Percentiles rank a stretch among this genome's conserved stretches.
These are phyloP conservation scores for Psittacus erithacus DNA, from an alignment of 2,113 vertebrate species.

Conservation along the genomic window DNA sequence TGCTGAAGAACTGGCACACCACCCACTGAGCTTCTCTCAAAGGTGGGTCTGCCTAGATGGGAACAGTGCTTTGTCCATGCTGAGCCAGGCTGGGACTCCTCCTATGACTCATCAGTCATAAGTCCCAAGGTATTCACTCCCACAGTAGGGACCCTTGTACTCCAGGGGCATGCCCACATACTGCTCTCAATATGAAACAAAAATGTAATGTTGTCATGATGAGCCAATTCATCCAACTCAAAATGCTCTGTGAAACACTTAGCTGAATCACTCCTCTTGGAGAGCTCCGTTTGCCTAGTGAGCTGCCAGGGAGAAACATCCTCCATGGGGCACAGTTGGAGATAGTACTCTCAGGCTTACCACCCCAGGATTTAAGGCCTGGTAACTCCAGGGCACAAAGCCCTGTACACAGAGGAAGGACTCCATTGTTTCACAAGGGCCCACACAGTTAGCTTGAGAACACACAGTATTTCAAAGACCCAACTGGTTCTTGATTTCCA, in stretches of 20 bases:
- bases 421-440: neutral
- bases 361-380: neutral
- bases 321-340: neutral
- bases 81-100: neutral
- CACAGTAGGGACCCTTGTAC: neutral
- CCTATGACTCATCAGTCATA: neutral
- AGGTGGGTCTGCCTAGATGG: neutral
- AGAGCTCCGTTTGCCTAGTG: neutral
- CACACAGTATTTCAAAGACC: neutral
- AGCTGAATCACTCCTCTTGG: neutral
- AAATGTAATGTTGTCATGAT: neutral
- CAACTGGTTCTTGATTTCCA: neutral
- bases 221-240: neutral
- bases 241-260: neutral
- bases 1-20: neutral
- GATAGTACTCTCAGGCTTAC: neutral
- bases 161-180: neutral
- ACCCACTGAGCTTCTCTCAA: neutral
- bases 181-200: neutral
- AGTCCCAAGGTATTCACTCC: neutral
- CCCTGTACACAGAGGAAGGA: neutral
- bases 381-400: neutral
- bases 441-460: neutral
- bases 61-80: neutral
- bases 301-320: neutral